Evolutionary conservation across 2,888 invertebrate genomes (phyloP).

Genomic region (Zelleria hepariella): DNA sequence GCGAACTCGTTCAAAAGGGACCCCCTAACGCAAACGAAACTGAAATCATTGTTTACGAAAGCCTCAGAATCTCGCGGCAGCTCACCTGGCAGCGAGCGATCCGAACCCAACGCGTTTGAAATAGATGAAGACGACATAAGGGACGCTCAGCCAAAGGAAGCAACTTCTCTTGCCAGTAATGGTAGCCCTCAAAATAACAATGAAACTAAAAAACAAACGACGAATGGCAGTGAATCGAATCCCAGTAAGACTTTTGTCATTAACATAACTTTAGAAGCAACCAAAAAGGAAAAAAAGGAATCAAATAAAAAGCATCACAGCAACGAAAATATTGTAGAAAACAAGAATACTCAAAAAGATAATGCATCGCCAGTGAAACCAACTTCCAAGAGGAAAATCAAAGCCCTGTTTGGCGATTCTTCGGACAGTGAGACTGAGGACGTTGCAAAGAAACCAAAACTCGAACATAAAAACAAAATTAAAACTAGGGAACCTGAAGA

Average conservation of each 20-base stretch:
- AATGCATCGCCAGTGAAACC: conserved; percentile 30
- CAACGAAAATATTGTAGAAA: conserved; percentile 12
- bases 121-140: conserved; percentile 36
- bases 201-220: conserved; percentile 15
- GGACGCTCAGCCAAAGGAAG: conserved; percentile 10
- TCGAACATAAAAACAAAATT: conserved; percentile 20
- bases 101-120: conserved; percentile 33
- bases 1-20: conserved; percentile 63
- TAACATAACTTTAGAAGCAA: conserved; percentile 57
- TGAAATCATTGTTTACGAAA: conserved; percentile 54
- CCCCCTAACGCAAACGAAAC: conserved; percentile 57
- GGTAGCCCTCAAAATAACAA: neutral
- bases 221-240: conserved; percentile 23
- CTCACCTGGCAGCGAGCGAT: conserved; percentile 39
- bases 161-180: neutral
- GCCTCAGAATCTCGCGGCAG: conserved; percentile 31
- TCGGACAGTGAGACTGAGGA: conserved; percentile 54
- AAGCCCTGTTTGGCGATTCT: conserved; percentile 67
- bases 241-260: conserved; percentile 42
- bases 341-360: conserved; percentile 7
- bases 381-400: conserved; percentile 53
- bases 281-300: conserved; percentile 31
- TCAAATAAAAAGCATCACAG: conserved; percentile 9
- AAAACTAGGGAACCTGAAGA: conserved; percentile 10
- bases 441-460: conserved; percentile 26